Base-by-base conservation (phyloP, 1,140 invertebrate species). In the Cotesia vestalis region DNA sequence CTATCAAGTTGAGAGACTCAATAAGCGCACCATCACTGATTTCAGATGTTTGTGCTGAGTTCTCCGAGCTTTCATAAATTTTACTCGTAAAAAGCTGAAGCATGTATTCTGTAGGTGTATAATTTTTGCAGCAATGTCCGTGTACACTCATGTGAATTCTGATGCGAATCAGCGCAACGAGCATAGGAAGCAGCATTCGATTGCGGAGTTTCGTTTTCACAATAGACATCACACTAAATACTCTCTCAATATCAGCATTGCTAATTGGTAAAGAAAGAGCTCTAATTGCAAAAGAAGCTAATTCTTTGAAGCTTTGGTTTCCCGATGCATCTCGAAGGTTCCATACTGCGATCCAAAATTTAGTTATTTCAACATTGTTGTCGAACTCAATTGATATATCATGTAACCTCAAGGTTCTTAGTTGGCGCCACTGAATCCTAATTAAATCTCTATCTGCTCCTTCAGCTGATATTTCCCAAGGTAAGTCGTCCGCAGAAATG, bases 231-330 rank as follows among this genome's bases (percentile, higher is more conserved):
- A 75, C 53, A 14, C 74, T 77, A 69, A 78, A 79, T 0, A 67
- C 71, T 68, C 77, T 73, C 63, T 80, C 77, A 8, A 78, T 76
- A 3, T 73, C 73, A 4, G 77, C 77, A 66, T 80, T 80, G 51
- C 77, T 78, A 0, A 75, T 68, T 1, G 75, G 76, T n/a, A 80
- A 73, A 9, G 71, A 71, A 17, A 80, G 40, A 9, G 75, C 57
- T 51, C 73, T 72, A 35, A 80, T 70, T 3, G 59, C 72, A 14
- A 69, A 62, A 6, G 20, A 4, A 9, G 76, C 77, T 4, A 80
- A 46, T 53, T 79, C 75, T 14, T 63, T n/a, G 59, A 80, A 80
- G 52, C 75, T 57, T 11, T 14, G 55, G 3, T 38, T 53, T 3
- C 78, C 76, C 40, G 71, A 74, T 51, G 79, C 76, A 72, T 78